Percentiles rank a stretch among this genome's conserved stretches.
These are phyloP conservation scores for Mnemiopsis leidyi DNA, from an alignment of 37 sponge, comb jelly and placozoan genomes.

Conservation along the genomic window DNA sequence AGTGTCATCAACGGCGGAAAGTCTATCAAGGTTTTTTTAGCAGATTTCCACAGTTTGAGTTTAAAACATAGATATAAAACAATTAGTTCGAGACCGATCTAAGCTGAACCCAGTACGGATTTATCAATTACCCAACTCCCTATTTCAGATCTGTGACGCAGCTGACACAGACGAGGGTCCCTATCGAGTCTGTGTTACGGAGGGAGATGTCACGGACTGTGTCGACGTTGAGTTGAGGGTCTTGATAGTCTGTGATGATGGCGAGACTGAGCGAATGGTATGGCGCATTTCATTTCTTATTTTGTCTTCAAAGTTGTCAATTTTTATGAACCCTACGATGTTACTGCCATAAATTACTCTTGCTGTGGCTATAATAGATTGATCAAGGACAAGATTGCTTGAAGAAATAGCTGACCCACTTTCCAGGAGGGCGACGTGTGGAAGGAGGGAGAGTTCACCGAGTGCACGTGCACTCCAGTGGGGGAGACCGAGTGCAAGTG, in stretches of 20 bases:
- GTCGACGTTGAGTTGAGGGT: not conserved
- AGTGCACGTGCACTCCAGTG: slow-evolving; percentile 11
- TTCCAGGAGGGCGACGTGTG: not conserved
- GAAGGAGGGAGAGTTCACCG: slow-evolving; percentile 49
- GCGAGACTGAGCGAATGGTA: not conserved
- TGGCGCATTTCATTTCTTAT: too few species aligned
- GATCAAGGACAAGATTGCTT: too few species aligned
- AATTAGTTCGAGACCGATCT: too few species aligned
- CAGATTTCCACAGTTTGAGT: too few species aligned
- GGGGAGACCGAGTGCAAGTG: slow-evolving; percentile 16
- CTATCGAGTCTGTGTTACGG: slow-evolving; percentile 36
- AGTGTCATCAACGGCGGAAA: not conserved
- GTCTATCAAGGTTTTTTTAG: not conserved
- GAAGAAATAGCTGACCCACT: too few species aligned
- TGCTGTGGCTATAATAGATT: too few species aligned
- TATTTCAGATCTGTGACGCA: slow-evolving; percentile 32
- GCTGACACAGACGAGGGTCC: not conserved
- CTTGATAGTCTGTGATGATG: not conserved
- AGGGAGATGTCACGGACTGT: slow-evolving; percentile 28
- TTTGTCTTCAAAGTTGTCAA: too few species aligned
- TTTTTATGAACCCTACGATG: too few species aligned
- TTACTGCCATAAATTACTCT: too few species aligned
- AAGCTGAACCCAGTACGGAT: too few species aligned
- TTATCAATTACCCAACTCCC: too few species aligned
- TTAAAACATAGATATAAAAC: too few species aligned